Conservation (phyloP, 37 sponge, comb jelly and placozoan genomes). For the Axinella damicornis region DNA sequence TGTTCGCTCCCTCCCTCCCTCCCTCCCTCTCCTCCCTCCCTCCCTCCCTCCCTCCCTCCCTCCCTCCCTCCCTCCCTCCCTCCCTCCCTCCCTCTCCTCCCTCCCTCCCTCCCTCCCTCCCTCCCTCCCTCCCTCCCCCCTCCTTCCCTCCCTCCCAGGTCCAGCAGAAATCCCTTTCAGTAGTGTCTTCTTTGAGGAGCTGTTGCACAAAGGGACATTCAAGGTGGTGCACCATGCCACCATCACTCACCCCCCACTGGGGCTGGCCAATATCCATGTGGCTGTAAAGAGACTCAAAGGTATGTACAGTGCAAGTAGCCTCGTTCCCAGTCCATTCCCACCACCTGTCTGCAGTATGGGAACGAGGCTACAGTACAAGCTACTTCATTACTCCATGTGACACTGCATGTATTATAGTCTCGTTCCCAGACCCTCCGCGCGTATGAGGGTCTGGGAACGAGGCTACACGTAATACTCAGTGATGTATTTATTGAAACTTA, state of each 20-base stretch:
- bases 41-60: background rate
- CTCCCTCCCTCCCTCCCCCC: background rate
- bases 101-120: constrained; percentile 13
- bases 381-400: no score
- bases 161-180: constrained; percentile 32
- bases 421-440: no score
- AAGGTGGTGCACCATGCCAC: constrained; percentile 69
- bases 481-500: background rate
- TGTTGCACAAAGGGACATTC: constrained; percentile 70
- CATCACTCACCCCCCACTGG: constrained; percentile 27
- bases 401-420: no score
- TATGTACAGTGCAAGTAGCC: background rate
- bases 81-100: no score
- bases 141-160: background rate
- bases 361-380: no score
- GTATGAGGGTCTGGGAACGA: no score
- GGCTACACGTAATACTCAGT: no score
- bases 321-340: no score
- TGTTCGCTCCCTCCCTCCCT: constrained; percentile 9
- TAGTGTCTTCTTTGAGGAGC: constrained; percentile 67
- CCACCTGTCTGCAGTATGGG: no score
- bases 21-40: no score
- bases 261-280: constrained; percentile 8
- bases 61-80: background rate
- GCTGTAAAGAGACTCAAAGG: constrained; percentile 76